Evolutionary conservation across 2,888 invertebrate species (phyloP).

Genomic region (Onthophagus sagittarius): DNA sequence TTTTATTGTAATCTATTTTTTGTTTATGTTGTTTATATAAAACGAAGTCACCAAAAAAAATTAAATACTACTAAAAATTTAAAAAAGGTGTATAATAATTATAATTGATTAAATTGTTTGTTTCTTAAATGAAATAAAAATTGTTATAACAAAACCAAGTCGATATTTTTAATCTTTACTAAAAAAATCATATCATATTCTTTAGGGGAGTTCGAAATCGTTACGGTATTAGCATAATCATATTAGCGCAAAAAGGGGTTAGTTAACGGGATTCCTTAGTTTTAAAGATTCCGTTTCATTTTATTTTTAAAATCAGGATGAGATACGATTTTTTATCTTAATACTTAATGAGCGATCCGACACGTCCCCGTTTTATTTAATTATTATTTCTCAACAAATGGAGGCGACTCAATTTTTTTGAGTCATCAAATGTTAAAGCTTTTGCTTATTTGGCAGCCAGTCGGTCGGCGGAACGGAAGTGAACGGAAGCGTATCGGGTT

Average conservation of each 20-base stretch:
- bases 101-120: not conserved
- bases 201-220: too few species aligned
- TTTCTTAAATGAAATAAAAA: not conserved
- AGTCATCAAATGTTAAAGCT: not conserved
- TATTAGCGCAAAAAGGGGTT: not conserved
- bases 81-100: not conserved
- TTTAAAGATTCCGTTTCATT: not conserved
- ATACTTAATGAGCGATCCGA: not conserved
- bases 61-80: not conserved
- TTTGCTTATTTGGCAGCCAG: not conserved
- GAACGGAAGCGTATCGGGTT: not conserved
- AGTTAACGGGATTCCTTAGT: not conserved
- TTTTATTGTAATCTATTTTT: too few species aligned
- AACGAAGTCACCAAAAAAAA: not conserved
- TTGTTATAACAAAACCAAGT: not conserved
- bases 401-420: not conserved
- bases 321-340: not conserved
- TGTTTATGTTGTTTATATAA: not conserved
- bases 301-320: not conserved
- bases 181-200: too few species aligned
- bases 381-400: not conserved
- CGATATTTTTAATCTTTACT: not conserved
- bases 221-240: not conserved
- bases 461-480: not conserved
- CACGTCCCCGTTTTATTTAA: not conserved